These are phyloP conservation scores for Leptarthrus brevirostris DNA, from an alignment of 2,888 invertebrate genomes.

Conservation along the genomic window DNA sequence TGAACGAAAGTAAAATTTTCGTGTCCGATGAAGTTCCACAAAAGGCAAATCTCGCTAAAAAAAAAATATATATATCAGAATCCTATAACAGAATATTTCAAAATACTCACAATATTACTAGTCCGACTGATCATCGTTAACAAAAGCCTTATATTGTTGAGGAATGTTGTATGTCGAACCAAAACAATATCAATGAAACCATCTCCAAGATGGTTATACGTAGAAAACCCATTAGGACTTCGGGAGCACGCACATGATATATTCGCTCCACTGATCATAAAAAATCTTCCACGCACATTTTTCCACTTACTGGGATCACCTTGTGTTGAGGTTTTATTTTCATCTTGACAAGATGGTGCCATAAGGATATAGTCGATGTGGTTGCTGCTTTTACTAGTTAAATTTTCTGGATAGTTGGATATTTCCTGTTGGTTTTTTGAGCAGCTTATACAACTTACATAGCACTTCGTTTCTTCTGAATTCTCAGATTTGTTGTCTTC, in stretches of 20 bases:
- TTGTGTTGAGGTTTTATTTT: slow-evolving; percentile 51
- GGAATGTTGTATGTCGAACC: slow-evolving; percentile 77
- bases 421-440: slow-evolving; percentile 8
- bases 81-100: not conserved
- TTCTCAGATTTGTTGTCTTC: not conserved
- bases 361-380: slow-evolving; percentile 48
- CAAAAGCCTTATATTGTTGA: slow-evolving; percentile 78
- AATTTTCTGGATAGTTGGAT: not conserved
- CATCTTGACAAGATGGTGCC: not conserved
- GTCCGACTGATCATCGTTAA: slow-evolving; percentile 73
- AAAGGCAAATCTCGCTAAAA: slow-evolving; percentile 74
- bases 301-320: slow-evolving; percentile 68
- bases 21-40: slow-evolving; percentile 79
- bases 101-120: slow-evolving; percentile 72
- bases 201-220: slow-evolving; percentile 82
- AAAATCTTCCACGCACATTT: slow-evolving; percentile 77
- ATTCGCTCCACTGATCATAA: slow-evolving; percentile 82
- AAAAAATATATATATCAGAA: slow-evolving; percentile 4
- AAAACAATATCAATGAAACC: slow-evolving; percentile 82
- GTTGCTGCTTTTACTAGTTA: not conserved
- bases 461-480: slow-evolving; percentile 49
- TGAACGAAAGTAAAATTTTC: slow-evolving; percentile 77
- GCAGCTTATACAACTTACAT: slow-evolving; percentile 53
- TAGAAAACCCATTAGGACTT: slow-evolving; percentile 81
- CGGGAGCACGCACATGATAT: slow-evolving; percentile 81